These are phyloP conservation scores for Boloria euphrosyne DNA, from an alignment of 2,888 invertebrate genomes.

Conservation along the genomic window DNA sequence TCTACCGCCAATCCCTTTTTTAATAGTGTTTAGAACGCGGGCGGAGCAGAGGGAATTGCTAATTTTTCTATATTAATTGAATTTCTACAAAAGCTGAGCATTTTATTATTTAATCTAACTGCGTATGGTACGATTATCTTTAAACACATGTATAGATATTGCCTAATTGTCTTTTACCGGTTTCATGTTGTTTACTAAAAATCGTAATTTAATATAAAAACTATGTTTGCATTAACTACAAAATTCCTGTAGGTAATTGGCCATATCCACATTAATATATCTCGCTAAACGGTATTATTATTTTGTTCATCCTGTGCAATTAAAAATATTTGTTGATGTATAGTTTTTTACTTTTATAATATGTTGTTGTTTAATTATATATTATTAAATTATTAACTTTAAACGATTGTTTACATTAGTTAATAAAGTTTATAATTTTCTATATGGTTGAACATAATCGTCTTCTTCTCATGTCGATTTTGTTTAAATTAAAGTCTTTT, in stretches of 20 bases:
- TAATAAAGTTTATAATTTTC: too few relatives aligned
- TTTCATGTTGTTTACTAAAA: not conserved
- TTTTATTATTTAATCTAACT: too few relatives aligned
- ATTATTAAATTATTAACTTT: too few relatives aligned
- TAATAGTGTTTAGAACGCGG: too few relatives aligned
- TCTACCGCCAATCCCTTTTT: too few relatives aligned
- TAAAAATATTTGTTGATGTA: not conserved
- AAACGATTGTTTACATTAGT: too few relatives aligned
- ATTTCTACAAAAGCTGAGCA: too few relatives aligned
- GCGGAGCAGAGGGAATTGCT: too few relatives aligned
- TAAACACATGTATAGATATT: not conserved
- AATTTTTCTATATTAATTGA: too few relatives aligned
- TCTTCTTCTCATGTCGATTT: too few relatives aligned
- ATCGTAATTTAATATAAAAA: not conserved
- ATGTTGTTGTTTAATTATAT: not conserved
- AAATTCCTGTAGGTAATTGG: constrained; percentile 26
- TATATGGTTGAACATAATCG: too few relatives aligned
- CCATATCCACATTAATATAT: constrained; percentile 29
- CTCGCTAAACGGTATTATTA: constrained; percentile 7
- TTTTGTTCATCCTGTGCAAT: constrained; percentile 15
- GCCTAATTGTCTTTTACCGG: not conserved
- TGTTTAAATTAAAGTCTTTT: too few relatives aligned
- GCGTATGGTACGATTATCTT: not conserved
- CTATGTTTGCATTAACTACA: constrained; percentile 6
- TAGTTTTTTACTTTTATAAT: not conserved